Base-by-base conservation (phyloP, 1,140 invertebrate species). In the Lerema accius region DNA sequence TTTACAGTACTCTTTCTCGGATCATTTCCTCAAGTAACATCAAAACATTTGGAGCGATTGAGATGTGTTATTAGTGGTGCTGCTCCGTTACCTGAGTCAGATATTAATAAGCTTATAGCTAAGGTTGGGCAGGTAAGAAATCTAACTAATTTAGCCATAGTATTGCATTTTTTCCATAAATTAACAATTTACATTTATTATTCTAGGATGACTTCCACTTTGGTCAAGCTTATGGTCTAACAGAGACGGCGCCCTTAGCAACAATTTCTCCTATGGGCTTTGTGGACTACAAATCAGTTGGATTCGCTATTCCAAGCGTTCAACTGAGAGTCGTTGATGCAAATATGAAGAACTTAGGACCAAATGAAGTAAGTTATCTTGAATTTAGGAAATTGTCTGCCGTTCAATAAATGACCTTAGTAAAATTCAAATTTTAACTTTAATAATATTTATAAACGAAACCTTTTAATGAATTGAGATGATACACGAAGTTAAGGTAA, bases 21-120 rank as follows among this genome's bases (percentile, higher is more conserved):
- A 3, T 23, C 19, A 2, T 23, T 3, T 5, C 19, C 19, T 23
- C 19, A 23, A 3, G 19, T 23, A 5, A 23, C 19, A 23, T 23
- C 19, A 23, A 23, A 23, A 23, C 19, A 23, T 23, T 23, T 23
- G 19, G 19, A 23, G 19, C 2, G 19, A 23, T 5, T 23, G 2
- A 2, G 19, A 23, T 3, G 2, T 23, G 19, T 23, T 2, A 23
- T 23, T 3, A 3, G 19, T 23, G 19, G n/a, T 75, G 96, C 95
- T 0, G 95, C 96, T 0, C 94, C 96, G 0, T 83, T 96, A 37
- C 94, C 94, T 0, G 68, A 81, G 7, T 82, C 92, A 11, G 93
- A 95, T 67, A 90, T 95, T 13, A 80, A 92, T 17, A 91, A 91
- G 70, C 92, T 95, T 67, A 26, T 91, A 1, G 66, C 85, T 48